Conservation (phyloP, 2,113 vertebrate genomes). For the Rousettus leschenaultii region DNA sequence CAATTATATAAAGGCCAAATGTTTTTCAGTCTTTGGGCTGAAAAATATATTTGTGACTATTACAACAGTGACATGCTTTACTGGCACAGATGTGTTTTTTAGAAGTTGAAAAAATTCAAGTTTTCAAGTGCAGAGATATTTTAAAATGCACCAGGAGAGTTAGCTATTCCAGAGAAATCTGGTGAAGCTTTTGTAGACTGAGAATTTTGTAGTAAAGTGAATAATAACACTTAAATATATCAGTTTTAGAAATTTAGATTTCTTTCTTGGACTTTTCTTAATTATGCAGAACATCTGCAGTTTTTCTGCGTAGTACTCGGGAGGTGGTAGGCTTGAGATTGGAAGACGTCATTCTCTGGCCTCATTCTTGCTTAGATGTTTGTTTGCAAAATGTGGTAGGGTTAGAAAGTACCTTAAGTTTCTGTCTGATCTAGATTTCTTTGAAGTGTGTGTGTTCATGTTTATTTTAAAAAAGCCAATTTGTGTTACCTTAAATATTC, state of each 20-base stretch:
- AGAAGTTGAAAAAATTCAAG: background rate
- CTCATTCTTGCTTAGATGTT: background rate
- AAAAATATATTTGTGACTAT: background rate
- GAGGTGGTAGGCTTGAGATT: background rate
- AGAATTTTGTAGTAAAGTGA: background rate
- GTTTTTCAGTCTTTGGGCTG: background rate
- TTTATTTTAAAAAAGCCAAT: constrained; percentile 35
- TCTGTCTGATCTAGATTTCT: background rate
- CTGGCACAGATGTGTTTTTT: background rate
- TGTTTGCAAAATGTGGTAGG: background rate
- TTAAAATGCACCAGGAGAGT: background rate
- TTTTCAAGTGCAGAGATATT: background rate
- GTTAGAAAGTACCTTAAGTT: background rate
- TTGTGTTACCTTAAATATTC: constrained; percentile 12
- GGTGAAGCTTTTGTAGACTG: background rate
- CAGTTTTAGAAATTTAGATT: background rate
- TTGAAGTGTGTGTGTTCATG: background rate
- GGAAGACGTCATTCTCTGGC: background rate
- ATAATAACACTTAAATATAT: background rate
- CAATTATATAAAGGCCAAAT: background rate
- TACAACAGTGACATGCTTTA: background rate
- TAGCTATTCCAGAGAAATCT: background rate
- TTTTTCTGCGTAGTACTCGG: background rate
- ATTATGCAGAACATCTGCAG: background rate
- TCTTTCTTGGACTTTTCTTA: background rate